Conservation (phyloP, 2,888 invertebrate species). For the Lithophane ornitopus region DNA sequence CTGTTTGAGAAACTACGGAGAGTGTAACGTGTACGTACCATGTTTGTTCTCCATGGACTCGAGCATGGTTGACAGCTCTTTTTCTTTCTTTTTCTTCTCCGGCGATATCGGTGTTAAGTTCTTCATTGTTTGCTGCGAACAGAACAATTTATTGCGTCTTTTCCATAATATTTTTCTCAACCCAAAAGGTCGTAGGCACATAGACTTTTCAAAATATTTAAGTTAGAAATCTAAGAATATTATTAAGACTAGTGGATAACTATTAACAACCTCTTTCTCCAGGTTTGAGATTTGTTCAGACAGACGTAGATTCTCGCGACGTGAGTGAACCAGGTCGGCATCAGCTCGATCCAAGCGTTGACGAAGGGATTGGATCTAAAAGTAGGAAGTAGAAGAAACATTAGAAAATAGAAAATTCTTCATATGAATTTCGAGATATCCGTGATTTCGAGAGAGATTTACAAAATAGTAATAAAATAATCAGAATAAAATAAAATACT, state of each 20-base stretch:
- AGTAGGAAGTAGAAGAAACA: not conserved
- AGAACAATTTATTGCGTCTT: constrained; percentile 24
- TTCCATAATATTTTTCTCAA: not conserved
- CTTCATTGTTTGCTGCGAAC: constrained; percentile 90
- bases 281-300: constrained; percentile 94
- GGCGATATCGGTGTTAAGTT: constrained; percentile 91
- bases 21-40: constrained; percentile 90
- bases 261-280: constrained; percentile 92
- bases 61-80: constrained; percentile 93
- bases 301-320: constrained; percentile 94
- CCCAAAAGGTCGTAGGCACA: not conserved
- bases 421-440: too few relatives aligned
- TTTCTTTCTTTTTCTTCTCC: constrained; percentile 92
- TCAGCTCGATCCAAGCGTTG: constrained; percentile 95
- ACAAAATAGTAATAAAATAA: not conserved
- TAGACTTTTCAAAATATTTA: not conserved
- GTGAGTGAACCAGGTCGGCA: constrained; percentile 94
- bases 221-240: not conserved
- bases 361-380: constrained; percentile 92
- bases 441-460: not conserved
- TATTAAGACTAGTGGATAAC: not conserved
- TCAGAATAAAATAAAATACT: not conserved
- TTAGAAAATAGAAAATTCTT: not conserved
- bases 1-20: constrained; percentile 32
- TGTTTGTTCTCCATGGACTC: constrained; percentile 96